phyloP scores from a whole-genome alignment of 2,888 invertebrate genomes.

The Catonia carolina region DNA sequence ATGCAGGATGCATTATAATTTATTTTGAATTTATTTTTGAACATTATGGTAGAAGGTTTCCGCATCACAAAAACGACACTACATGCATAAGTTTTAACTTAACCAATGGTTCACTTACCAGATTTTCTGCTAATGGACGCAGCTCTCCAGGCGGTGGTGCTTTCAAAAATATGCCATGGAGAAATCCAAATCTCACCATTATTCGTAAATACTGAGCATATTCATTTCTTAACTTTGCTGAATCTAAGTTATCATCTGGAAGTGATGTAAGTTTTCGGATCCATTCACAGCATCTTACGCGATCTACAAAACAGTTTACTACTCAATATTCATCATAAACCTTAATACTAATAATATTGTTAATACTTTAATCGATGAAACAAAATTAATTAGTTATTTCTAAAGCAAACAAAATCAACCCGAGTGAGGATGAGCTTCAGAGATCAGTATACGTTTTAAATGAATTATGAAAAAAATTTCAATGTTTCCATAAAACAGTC shows the following conservation, averaged over 20 bases:
- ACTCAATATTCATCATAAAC: background rate
- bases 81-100: too few relatives aligned
- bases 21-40: too few relatives aligned
- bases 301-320: slow-evolving; percentile 42
- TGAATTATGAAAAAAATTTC: too few relatives aligned
- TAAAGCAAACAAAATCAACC: too few relatives aligned
- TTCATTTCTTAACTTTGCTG: slow-evolving; percentile 46
- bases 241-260: slow-evolving; percentile 44
- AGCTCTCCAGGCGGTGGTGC: slow-evolving; percentile 44
- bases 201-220: slow-evolving; percentile 49
- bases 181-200: slow-evolving; percentile 44
- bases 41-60: too few relatives aligned
- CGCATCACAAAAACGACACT: too few relatives aligned
- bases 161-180: slow-evolving; percentile 47
- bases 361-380: background rate
- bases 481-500: too few relatives aligned
- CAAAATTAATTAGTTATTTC: too few relatives aligned
- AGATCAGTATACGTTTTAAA: too few relatives aligned
- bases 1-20: too few relatives aligned
- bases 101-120: too few relatives aligned
- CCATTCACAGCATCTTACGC: slow-evolving; percentile 51
- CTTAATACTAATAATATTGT: background rate
- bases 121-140: slow-evolving; percentile 45
- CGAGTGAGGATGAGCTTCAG: too few relatives aligned
- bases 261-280: slow-evolving; percentile 45